Percentiles rank a stretch among this genome's conserved stretches.
Conservation (phyloP, 2,797 vertebrate genomes). For the Ctenopoma multispine region DNA sequence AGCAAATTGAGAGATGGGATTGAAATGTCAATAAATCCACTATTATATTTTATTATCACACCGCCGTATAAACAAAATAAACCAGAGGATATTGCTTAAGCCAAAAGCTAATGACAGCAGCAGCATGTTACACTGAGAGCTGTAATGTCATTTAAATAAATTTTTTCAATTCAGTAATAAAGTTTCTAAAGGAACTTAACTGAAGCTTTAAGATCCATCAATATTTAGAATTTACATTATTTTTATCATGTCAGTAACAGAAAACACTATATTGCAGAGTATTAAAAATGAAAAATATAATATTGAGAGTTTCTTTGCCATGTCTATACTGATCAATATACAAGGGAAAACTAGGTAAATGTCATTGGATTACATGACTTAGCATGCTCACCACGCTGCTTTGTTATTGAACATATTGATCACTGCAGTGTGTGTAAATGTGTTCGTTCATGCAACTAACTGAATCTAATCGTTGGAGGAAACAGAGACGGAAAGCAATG, state of each 20-base stretch:
- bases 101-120: too few relatives aligned
- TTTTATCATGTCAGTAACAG: not conserved
- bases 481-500: constrained; percentile 14
- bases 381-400: constrained; percentile 27
- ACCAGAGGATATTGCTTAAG: too few relatives aligned
- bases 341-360: constrained; percentile 23
- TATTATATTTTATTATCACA: too few relatives aligned
- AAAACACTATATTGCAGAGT: not conserved
- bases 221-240: not conserved
- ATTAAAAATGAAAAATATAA: constrained; percentile 6
- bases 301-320: constrained; percentile 1
- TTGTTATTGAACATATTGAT: constrained; percentile 37
- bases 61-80: too few relatives aligned
- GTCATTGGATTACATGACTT: constrained; percentile 40
- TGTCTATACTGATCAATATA: constrained; percentile 12
- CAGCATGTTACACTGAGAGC: too few relatives aligned
- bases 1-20: too few relatives aligned
- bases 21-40: too few relatives aligned
- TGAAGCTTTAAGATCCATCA: too few relatives aligned
- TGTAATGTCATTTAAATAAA: too few relatives aligned
- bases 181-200: too few relatives aligned
- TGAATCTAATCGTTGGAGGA: constrained; percentile 7
- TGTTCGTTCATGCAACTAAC: constrained; percentile 33
- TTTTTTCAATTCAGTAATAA: too few relatives aligned
- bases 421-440: constrained; percentile 26